Conservation (phyloP, 2,888 invertebrate genomes). For the Macaria liturata region DNA sequence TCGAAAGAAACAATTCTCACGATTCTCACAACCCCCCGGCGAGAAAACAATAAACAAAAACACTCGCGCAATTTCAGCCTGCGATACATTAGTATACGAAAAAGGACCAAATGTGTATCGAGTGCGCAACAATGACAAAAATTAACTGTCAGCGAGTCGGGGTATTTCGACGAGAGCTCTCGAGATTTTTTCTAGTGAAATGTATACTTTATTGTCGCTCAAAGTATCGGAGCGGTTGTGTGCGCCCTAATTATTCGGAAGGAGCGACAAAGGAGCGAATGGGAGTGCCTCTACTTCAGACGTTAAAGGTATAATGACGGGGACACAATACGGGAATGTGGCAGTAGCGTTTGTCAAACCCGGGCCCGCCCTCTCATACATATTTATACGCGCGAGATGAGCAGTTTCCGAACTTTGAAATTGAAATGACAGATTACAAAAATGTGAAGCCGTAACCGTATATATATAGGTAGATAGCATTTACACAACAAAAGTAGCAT, state of each 20-base stretch:
- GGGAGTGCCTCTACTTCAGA: conserved; percentile 70
- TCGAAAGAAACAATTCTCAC: conserved; percentile 63
- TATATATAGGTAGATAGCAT: too few species aligned
- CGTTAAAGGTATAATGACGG: conserved; percentile 66
- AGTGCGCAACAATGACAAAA: conserved; percentile 71
- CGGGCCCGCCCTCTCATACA: conserved; percentile 72
- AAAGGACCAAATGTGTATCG: conserved; percentile 53
- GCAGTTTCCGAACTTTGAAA: conserved; percentile 27
- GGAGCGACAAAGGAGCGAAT: conserved; percentile 71
- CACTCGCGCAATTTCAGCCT: conserved; percentile 47
- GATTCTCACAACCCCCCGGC: conserved; percentile 64
- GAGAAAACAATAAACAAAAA: conserved; percentile 58
- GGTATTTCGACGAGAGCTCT: conserved; percentile 54
- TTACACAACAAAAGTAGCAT: too few species aligned
- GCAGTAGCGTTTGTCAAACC: conserved; percentile 65
- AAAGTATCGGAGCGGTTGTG: conserved; percentile 54
- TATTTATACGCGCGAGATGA: conserved; percentile 65
- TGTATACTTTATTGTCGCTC: conserved; percentile 73
- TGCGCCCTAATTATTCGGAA: conserved; percentile 79
- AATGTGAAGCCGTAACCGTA: conserved; percentile 2
- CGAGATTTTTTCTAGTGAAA: conserved; percentile 70
- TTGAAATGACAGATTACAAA: conserved; percentile 13
- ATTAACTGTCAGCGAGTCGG: conserved; percentile 67
- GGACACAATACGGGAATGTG: conserved; percentile 63
- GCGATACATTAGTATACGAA: conserved; percentile 57